phyloP scores from a whole-genome alignment of 2,888 invertebrate genomes.

The Drosophila anceps region DNA sequence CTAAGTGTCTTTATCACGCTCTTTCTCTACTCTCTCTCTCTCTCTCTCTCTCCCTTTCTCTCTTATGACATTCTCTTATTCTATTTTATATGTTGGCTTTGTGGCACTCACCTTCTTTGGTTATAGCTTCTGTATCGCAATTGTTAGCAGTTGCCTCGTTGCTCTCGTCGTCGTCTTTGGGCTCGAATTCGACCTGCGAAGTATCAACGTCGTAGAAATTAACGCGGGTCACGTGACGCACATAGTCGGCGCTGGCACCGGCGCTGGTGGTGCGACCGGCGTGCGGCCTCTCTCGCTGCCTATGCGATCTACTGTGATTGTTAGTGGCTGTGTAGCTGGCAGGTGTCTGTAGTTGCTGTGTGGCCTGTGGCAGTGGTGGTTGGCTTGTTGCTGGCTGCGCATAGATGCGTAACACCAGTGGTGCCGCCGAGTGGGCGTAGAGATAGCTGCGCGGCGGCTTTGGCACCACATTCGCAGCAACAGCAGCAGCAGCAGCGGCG shows the following conservation, averaged over 20 bases:
- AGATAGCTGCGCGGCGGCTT: constrained; percentile 82
- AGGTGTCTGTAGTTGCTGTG: constrained; percentile 22
- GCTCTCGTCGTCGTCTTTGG: constrained; percentile 87
- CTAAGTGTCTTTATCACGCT: neutral
- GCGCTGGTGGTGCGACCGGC: neutral
- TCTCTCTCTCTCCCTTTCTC: neutral
- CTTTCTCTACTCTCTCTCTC: neutral
- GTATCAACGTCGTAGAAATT: constrained; percentile 86
- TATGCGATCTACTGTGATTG: constrained; percentile 8
- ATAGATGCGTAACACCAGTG: constrained; percentile 63
- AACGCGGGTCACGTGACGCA: constrained; percentile 86
- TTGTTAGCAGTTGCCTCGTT: constrained; percentile 90
- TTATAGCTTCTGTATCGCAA: constrained; percentile 92
- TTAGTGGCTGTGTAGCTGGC: constrained; percentile 16
- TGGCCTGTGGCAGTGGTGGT: constrained; percentile 25
- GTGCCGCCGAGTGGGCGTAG: constrained; percentile 21
- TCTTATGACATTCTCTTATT: neutral
- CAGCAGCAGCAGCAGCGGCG: constrained; percentile 13
- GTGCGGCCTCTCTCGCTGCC: neutral
- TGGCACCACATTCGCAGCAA: constrained; percentile 79
- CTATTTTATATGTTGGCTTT: neutral
- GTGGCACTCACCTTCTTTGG: constrained; percentile 92
- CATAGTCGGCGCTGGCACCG: constrained; percentile 70
- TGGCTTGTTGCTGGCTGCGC: constrained; percentile 32
- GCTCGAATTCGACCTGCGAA: constrained; percentile 86